phyloP scores from a whole-genome alignment of 1,140 invertebrate genomes.

The Brachionus asplanchnoidis region DNA sequence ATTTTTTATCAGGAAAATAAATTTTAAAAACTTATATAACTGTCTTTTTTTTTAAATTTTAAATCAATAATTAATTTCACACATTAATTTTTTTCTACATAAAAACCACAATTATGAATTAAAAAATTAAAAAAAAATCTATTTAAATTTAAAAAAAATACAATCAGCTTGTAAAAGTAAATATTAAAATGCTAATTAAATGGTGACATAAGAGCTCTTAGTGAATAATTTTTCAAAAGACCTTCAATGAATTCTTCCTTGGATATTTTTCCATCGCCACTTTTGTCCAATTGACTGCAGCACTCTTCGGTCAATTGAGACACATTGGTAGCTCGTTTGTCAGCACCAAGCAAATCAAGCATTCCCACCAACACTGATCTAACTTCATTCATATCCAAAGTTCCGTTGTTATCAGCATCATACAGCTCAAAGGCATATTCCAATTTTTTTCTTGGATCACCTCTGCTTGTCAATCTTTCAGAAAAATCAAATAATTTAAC shows the following conservation, averaged over 20 bases:
- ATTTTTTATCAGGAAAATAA: too few relatives aligned
- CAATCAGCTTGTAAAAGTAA: not conserved
- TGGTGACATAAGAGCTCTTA: constrained; percentile 14
- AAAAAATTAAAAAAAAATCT: too few relatives aligned
- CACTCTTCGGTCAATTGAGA: not conserved
- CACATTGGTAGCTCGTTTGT: not conserved
- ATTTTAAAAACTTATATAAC: too few relatives aligned
- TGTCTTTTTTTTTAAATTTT: too few relatives aligned
- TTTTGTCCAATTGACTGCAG: not conserved
- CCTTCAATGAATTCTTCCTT: constrained; percentile 26
- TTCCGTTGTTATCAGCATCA: constrained; percentile 23
- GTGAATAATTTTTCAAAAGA: constrained; percentile 6
- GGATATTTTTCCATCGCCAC: not conserved
- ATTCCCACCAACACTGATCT: constrained; percentile 24
- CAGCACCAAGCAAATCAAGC: constrained; percentile 20
- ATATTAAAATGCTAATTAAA: constrained; percentile 8
- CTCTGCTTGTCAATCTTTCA: constrained; percentile 17
- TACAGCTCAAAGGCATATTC: constrained; percentile 37
- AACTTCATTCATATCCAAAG: not conserved
- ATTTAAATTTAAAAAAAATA: not conserved
- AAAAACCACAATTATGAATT: too few relatives aligned
- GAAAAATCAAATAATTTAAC: not conserved
- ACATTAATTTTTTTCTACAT: too few relatives aligned
- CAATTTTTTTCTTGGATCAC: not conserved
- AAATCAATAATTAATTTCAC: too few relatives aligned